These are phyloP conservation scores for Engystomops pustulosus DNA, from an alignment of 2,113 vertebrate species.

Conservation along the genomic window DNA sequence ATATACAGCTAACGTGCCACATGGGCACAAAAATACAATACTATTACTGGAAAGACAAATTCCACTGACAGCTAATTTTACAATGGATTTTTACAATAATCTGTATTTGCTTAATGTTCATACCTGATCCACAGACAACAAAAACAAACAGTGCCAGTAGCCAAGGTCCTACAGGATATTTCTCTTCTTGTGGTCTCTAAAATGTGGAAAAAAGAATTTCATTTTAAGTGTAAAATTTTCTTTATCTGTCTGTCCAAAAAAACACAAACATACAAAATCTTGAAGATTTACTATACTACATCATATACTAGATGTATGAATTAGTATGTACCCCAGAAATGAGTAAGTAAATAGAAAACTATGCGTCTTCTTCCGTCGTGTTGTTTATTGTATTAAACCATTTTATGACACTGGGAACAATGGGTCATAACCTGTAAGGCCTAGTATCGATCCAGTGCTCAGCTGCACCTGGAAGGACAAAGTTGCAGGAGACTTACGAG, in stretches of 20 bases:
- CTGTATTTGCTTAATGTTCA: slow-evolving; percentile 24
- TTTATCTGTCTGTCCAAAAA: slow-evolving; percentile 16
- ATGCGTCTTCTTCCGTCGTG: background rate
- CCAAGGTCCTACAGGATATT: slow-evolving; percentile 83
- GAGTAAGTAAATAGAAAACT: background rate
- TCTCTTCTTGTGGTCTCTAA: slow-evolving; percentile 82
- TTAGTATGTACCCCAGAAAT: background rate
- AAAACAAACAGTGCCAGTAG: slow-evolving; percentile 80
- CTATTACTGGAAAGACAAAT: background rate
- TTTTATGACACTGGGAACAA: too few species aligned
- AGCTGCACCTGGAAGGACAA: too few species aligned
- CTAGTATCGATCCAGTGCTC: too few species aligned
- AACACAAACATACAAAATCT: background rate
- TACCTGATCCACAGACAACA: slow-evolving; percentile 86
- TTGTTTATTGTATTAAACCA: background rate
- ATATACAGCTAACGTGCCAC: background rate
- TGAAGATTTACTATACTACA: background rate
- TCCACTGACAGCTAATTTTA: background rate
- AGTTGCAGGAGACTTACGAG: too few species aligned
- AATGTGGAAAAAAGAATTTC: slow-evolving; percentile 61
- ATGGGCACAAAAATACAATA: background rate
- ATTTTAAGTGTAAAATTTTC: slow-evolving; percentile 35
- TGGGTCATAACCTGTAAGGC: too few species aligned
- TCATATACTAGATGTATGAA: background rate
- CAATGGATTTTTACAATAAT: slow-evolving; percentile 13